phyloP scores from a whole-genome alignment of 2,113 vertebrate species.

The Rhineura floridana region DNA sequence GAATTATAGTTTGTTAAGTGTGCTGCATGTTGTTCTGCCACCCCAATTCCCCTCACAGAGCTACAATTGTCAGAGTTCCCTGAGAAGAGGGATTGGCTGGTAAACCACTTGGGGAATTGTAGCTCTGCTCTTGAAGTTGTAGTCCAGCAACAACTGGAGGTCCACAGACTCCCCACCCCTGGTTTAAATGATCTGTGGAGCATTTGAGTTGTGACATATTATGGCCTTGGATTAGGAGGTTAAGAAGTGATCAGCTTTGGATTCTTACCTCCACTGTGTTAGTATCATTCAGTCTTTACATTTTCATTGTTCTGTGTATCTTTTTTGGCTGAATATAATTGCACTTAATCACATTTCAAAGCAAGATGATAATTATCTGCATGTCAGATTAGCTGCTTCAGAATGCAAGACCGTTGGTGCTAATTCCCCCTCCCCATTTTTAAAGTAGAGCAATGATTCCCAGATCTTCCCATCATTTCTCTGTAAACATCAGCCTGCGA shows the following conservation, averaged over 20 bases:
- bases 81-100: too few relatives aligned
- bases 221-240: too few relatives aligned
- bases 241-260: neutral
- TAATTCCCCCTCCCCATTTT: slow-evolving; percentile 36
- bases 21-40: too few relatives aligned
- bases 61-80: too few relatives aligned
- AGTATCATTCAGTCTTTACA: neutral
- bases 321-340: slow-evolving; percentile 36
- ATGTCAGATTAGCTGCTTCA: slow-evolving; percentile 57
- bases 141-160: neutral
- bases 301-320: slow-evolving; percentile 37
- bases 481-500: slow-evolving; percentile 67
- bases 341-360: slow-evolving; percentile 61
- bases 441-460: slow-evolving; percentile 49
- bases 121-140: too few relatives aligned
- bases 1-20: too few relatives aligned
- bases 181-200: neutral
- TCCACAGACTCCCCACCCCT: neutral
- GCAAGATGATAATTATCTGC: slow-evolving; percentile 60
- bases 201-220: too few relatives aligned
- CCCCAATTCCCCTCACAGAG: too few relatives aligned
- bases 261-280: too few relatives aligned
- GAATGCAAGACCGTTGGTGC: slow-evolving; percentile 54
- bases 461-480: slow-evolving; percentile 61
- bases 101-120: too few relatives aligned